Evolutionary conservation across 2,797 vertebrate species (phyloP), one percentile per base, ranked within the genome.

Genomic region (Leptodactylus fallax): DNA sequence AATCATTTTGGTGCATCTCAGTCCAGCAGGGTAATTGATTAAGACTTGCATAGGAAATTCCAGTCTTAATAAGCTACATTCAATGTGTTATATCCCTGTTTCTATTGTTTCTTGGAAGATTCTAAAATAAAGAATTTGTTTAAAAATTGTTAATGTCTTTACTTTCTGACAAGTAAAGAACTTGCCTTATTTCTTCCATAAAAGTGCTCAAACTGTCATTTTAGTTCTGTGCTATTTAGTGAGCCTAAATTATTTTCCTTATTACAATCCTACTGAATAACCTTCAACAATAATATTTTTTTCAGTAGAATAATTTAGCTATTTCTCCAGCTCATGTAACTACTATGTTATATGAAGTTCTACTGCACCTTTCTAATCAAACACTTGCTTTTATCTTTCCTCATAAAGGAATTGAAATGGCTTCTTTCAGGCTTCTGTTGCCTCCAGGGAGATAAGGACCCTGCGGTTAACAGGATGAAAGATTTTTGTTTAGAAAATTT

Each of bases 401-500:
- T 95, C 95, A 95, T 95, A 95, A 95, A 95, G 95, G 95, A 96
- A 95, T 94, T 95, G 95, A 95, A 96, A 96, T 96, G 94, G 95
- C 93, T 96, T 96, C 94, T 95, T 95, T 95, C 95, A 95, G 95
- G 95, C 95, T 94, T 94, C 94, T 94, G 92, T 95, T 94, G 94
- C 95, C 95, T 95, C 95, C 93, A 93, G 95, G 95, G 95, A 96
- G 95, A 96, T 96, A 96, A 95, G 95, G 95, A 95, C 95, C 95
- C 95, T 93, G 95, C 95, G 94, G 95, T 96, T 96, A 96, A 96
- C 95, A 95, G 95, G 95, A 96, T 96, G 95, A 96, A 95, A 96
- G 95, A 96, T 96, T 96, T 96, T 96, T 96, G 95, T 96, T 96
- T 96, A 96, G 95, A 96, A 96, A 96, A 95, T 95, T 96, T 96